Evolutionary conservation across 2,888 invertebrate species (phyloP).

Genomic region (Chrysodeixis includens): DNA sequence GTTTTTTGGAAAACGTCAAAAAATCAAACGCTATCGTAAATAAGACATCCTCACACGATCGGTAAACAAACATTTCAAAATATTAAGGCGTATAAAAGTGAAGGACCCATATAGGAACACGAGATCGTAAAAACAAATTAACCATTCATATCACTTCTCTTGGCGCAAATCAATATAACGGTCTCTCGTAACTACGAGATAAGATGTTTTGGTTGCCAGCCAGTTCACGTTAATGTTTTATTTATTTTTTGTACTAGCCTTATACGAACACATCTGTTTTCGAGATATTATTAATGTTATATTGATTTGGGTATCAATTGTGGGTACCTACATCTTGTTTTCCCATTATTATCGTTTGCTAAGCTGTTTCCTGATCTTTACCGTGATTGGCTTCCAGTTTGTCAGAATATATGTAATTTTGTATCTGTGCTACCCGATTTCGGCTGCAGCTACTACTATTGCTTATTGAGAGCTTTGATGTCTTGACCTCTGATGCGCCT

Average conservation of each 20-base stretch:
- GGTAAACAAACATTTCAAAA: not conserved
- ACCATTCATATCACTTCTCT: slow-evolving; percentile 2
- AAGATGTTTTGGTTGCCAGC: slow-evolving; percentile 38
- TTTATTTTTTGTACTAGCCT: slow-evolving; percentile 20
- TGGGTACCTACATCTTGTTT: no score
- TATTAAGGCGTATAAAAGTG: not conserved
- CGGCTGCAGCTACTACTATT: no score
- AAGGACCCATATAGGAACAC: not conserved
- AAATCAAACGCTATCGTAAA: not conserved
- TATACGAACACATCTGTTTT: no score
- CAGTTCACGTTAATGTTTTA: slow-evolving; percentile 34
- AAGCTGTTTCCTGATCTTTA: no score
- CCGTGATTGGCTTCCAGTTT: no score
- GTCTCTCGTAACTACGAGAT: slow-evolving; percentile 18
- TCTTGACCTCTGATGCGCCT: no score
- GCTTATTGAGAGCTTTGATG: no score
- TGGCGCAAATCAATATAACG: slow-evolving; percentile 34
- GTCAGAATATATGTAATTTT: no score
- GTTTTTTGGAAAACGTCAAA: not conserved
- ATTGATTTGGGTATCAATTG: no score
- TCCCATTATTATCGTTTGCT: no score
- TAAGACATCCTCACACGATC: not conserved
- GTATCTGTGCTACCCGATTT: no score
- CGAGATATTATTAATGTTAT: no score
- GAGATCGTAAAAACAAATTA: slow-evolving; percentile 27